Evolutionary conservation across 2,888 invertebrate species (phyloP).

Genomic region (Apodemia mormo): DNA sequence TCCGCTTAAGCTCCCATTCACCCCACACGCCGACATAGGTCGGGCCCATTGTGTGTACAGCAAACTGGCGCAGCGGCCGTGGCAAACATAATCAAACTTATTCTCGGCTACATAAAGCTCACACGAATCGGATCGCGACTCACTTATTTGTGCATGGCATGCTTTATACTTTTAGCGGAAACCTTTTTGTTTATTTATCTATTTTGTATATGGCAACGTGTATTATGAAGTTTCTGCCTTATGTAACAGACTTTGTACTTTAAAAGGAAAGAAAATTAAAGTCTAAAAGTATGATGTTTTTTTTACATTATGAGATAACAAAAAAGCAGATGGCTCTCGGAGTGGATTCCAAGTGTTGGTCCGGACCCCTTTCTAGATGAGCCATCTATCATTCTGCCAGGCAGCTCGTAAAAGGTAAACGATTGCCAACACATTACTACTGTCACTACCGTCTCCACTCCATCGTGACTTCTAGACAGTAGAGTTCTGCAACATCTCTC

Average conservation of each 20-base stretch:
- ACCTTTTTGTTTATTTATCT: constrained; percentile 22
- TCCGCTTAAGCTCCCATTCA: not conserved
- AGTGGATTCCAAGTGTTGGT: too few species aligned
- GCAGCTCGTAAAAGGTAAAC: too few species aligned
- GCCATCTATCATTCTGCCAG: too few species aligned
- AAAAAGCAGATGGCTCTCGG: too few species aligned
- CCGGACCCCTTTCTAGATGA: too few species aligned
- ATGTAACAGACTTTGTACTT: not conserved
- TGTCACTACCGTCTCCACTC: too few species aligned
- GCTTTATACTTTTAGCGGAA: constrained; percentile 23
- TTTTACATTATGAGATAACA: too few species aligned
- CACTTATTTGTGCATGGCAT: constrained; percentile 16
- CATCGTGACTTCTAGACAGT: too few species aligned
- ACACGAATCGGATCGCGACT: not conserved
- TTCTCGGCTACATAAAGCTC: constrained; percentile 23
- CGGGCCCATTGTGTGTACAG: constrained; percentile 30
- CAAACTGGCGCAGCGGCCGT: constrained; percentile 28
- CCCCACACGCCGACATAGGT: not conserved
- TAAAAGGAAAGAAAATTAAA: not conserved
- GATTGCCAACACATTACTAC: too few species aligned
- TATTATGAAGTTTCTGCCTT: constrained; percentile 4
- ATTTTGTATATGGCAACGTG: not conserved
- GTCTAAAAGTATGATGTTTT: not conserved
- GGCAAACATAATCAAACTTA: constrained; percentile 35
- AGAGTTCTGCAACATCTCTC: too few species aligned